These are phyloP conservation scores for Thera obeliscata DNA, from an alignment of 2,888 invertebrate genomes.

Conservation along the genomic window DNA sequence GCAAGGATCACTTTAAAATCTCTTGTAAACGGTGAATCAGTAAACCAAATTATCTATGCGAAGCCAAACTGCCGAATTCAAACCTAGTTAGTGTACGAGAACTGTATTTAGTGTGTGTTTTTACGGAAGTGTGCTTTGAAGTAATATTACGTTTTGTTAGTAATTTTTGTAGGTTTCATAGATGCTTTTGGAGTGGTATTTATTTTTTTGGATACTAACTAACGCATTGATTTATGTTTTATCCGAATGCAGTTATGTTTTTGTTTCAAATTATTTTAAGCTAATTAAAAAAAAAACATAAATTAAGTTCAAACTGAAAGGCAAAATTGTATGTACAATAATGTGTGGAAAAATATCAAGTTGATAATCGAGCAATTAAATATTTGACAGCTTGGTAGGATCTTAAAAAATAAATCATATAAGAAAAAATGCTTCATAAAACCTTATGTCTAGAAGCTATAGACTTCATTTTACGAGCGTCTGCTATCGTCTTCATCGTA, in stretches of 20 bases:
- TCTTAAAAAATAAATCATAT: background rate
- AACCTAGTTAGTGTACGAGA: background rate
- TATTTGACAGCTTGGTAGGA: too few species aligned
- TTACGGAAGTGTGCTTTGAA: slow-evolving; percentile 49
- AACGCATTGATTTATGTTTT: slow-evolving; percentile 13
- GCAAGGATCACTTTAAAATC: too few species aligned
- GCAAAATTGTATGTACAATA: slow-evolving; percentile 11
- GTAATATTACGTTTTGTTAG: slow-evolving; percentile 24
- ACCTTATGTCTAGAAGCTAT: too few species aligned
- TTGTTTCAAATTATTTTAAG: background rate
- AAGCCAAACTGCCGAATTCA: too few species aligned
- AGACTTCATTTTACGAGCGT: too few species aligned
- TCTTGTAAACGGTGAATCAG: too few species aligned
- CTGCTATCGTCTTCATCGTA: too few species aligned
- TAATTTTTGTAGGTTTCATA: slow-evolving; percentile 51
- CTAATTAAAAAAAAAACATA: too few species aligned
- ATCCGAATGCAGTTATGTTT: slow-evolving; percentile 13
- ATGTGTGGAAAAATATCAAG: slow-evolving; percentile 11
- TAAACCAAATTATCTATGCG: too few species aligned
- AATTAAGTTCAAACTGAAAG: too few species aligned
- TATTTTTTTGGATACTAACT: slow-evolving; percentile 27
- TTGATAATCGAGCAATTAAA: too few species aligned
- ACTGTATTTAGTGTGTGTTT: slow-evolving; percentile 26
- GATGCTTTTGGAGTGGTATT: slow-evolving; percentile 50
- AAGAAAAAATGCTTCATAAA: too few species aligned